Conservation (phyloP, 2,888 invertebrate genomes). For the Drosophila subquinaria region DNA sequence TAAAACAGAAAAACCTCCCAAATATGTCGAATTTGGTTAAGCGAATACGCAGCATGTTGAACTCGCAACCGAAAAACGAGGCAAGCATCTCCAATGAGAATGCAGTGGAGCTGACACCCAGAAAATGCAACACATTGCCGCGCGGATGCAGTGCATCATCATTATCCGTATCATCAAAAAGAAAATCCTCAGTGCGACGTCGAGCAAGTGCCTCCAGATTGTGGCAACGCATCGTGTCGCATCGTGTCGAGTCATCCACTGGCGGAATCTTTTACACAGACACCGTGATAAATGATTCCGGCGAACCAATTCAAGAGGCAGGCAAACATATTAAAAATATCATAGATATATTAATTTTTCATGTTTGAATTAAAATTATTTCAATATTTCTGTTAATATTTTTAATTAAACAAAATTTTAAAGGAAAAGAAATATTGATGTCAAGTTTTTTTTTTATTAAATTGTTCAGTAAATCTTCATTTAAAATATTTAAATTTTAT, state of each 20-base stretch:
- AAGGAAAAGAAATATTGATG: too few species aligned
- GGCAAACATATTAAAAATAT: slow-evolving; percentile 1
- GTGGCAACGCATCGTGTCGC: slow-evolving; percentile 53
- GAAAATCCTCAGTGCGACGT: slow-evolving; percentile 30
- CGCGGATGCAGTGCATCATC: slow-evolving; percentile 32
- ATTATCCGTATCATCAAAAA: background rate
- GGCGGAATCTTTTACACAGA: slow-evolving; percentile 60
- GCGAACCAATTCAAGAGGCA: slow-evolving; percentile 33
- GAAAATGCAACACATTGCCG: slow-evolving; percentile 50
- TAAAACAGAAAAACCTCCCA: background rate
- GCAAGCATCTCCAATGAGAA: slow-evolving; percentile 32
- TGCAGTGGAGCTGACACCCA: slow-evolving; percentile 9
- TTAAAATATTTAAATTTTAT: background rate
- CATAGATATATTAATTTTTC: too few species aligned
- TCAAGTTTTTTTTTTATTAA: too few species aligned
- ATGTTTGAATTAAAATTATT: too few species aligned
- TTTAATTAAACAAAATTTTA: too few species aligned
- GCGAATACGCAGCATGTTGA: slow-evolving; percentile 71
- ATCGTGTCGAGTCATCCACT: slow-evolving; percentile 25
- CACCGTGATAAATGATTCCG: slow-evolving; percentile 43
- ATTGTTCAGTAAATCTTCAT: too few species aligned
- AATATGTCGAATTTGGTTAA: slow-evolving; percentile 68
- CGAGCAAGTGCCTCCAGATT: slow-evolving; percentile 50
- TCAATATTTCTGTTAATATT: too few species aligned
- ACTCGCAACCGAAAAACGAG: slow-evolving; percentile 42